phyloP scores from a whole-genome alignment of 92 coral and sea anemone species.

The Palythoa grandiflora region DNA sequence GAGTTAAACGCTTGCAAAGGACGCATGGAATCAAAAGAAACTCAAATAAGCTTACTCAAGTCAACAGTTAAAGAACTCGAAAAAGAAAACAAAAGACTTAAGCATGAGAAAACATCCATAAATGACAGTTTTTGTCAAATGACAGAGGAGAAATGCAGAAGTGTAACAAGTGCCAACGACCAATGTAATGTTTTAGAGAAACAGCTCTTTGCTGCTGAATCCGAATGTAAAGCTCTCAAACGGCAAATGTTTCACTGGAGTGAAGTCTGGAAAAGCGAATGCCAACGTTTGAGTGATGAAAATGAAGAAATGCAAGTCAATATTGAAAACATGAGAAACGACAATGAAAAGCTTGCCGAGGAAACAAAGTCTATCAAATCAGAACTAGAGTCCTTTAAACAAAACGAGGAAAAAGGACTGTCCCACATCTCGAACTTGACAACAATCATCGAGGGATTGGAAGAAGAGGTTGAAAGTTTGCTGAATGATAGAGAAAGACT shows the following conservation, averaged over 20 bases:
- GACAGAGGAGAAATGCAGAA: conserved; percentile 34
- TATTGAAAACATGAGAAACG: neutral
- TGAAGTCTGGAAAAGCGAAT: conserved; percentile 43
- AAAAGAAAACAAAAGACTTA: conserved; percentile 37
- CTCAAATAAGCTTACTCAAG: conserved; percentile 27
- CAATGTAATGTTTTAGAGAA: conserved; percentile 22
- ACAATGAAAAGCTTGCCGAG: conserved; percentile 11
- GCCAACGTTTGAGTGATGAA: conserved; percentile 23
- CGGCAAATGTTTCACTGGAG: conserved; percentile 38
- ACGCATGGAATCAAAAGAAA: conserved; percentile 35
- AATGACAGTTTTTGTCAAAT: conserved; percentile 9
- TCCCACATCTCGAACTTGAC: conserved; percentile 18
- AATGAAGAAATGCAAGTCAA: neutral
- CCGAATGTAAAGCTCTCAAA: conserved; percentile 28
- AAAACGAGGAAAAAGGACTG: neutral
- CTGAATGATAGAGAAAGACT: neutral
- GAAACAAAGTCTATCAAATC: neutral
- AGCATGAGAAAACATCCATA: conserved; percentile 26
- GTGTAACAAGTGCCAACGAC: conserved; percentile 1
- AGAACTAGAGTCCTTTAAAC: conserved; percentile 6
- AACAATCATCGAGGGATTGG: conserved; percentile 17
- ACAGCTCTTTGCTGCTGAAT: conserved; percentile 1
- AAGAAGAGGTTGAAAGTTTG: conserved; percentile 7
- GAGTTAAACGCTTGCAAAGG: conserved; percentile 41
- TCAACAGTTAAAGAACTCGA: conserved; percentile 43